Conservation (phyloP, 2,797 vertebrate species). For the Hozukius guyotensis region DNA sequence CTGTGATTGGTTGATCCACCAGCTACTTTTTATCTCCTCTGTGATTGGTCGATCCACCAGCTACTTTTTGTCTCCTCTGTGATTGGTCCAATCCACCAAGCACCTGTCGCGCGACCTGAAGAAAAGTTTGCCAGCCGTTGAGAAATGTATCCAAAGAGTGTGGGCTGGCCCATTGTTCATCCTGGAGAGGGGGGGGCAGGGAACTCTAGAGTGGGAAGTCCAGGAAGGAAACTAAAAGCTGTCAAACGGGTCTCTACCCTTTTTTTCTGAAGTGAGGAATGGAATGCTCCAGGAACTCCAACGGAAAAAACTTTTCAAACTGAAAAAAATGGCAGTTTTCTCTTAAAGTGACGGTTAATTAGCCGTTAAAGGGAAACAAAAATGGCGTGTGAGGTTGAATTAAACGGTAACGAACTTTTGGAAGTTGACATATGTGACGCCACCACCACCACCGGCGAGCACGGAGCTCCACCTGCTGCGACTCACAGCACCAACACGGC, state of each 20-base stretch:
- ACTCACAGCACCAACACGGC: not conserved
- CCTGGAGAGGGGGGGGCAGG: constrained; percentile 20
- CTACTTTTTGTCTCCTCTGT: constrained; percentile 35
- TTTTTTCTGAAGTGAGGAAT: constrained; percentile 41
- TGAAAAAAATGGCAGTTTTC: not conserved
- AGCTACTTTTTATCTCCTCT: constrained; percentile 19
- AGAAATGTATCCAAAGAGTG: constrained; percentile 42
- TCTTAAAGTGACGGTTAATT: not conserved
- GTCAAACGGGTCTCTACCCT: constrained; percentile 39
- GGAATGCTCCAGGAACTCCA: constrained; percentile 77
- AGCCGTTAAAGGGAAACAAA: not conserved
- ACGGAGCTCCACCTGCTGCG: constrained; percentile 8
- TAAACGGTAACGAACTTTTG: constrained; percentile 70
- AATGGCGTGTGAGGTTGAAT: constrained; percentile 65
- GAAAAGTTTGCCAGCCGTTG: constrained; percentile 54
- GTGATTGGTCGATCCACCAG: constrained; percentile 45
- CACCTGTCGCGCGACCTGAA: constrained; percentile 66
- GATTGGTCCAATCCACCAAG: constrained; percentile 38
- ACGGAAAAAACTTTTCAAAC: constrained; percentile 56
- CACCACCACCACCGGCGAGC: not conserved
- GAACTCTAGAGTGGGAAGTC: not conserved
- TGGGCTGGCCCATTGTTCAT: constrained; percentile 70
- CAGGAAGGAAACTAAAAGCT: constrained; percentile 61
- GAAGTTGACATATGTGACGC: constrained; percentile 80
- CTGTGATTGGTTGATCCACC: constrained; percentile 45